Evolutionary conservation across 2,888 invertebrate genomes (phyloP).

Genomic region (Auanema freiburgensis): DNA sequence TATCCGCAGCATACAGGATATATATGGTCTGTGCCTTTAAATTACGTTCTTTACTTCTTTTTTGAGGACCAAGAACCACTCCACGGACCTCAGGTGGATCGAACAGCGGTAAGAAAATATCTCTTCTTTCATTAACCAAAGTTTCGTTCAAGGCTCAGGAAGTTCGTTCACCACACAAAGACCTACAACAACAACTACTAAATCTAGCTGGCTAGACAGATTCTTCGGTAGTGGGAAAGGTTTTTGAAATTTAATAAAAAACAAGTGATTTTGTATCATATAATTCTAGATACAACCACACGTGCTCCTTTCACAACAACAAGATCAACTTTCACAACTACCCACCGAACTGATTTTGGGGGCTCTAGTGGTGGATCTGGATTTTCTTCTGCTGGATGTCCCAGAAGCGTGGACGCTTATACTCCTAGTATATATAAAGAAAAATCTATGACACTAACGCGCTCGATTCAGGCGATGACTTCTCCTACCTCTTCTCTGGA

Average conservation of each 20-base stretch:
- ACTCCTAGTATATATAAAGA: constrained; percentile 29
- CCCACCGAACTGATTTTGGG: constrained; percentile 6
- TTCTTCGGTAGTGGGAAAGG: constrained; percentile 37
- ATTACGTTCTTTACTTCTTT: not conserved
- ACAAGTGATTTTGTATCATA: not conserved
- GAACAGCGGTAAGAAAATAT: constrained; percentile 12
- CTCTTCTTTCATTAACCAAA: too few relatives aligned
- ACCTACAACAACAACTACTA: constrained; percentile 28
- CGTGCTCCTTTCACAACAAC: not conserved
- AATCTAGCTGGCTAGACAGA: constrained; percentile 36
- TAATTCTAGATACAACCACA: constrained; percentile 1
- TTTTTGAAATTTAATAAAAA: constrained; percentile 11
- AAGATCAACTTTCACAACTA: constrained; percentile 21
- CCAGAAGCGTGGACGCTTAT: constrained; percentile 40
- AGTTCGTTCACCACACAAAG: constrained; percentile 18
- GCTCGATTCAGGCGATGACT: constrained; percentile 25
- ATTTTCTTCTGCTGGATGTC: constrained; percentile 28
- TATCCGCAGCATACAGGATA: constrained; percentile 57
- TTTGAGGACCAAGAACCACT: constrained; percentile 14
- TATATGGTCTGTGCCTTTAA: constrained; percentile 46
- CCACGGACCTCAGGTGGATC: constrained; percentile 8
- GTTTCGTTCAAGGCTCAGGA: constrained; percentile 8
- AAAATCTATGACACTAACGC: not conserved
- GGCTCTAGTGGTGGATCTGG: constrained; percentile 11
- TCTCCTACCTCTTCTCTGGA: constrained; percentile 53